These are phyloP conservation scores for Mesoclemmys tuberculata DNA, from an alignment of 2,113 vertebrate genomes.

Conservation along the genomic window DNA sequence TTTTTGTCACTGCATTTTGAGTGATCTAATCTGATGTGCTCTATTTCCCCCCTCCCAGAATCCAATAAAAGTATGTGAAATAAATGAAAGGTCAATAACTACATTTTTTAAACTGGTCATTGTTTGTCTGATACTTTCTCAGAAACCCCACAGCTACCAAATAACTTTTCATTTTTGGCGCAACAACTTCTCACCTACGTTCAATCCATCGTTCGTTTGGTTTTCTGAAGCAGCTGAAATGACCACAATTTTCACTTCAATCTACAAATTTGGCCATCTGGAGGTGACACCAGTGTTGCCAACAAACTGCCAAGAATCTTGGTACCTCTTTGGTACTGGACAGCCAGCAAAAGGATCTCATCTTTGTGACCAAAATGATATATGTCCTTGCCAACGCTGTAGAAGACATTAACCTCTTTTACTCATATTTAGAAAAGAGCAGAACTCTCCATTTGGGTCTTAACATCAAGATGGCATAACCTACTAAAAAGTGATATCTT, in stretches of 20 bases:
- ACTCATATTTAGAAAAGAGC: neutral
- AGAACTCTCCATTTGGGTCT: neutral
- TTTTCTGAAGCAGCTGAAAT: conserved; percentile 28
- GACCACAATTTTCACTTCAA: neutral
- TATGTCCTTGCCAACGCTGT: conserved; percentile 4
- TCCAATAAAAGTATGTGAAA: neutral
- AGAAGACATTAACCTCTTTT: neutral
- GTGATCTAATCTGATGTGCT: neutral
- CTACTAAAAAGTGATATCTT: neutral
- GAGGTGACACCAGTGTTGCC: neutral
- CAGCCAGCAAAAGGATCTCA: neutral
- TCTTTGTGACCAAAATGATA: neutral
- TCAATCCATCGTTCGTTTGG: neutral
- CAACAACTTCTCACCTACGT: neutral
- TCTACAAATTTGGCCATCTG: neutral
- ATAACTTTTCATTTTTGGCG: neutral
- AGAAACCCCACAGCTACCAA: neutral
- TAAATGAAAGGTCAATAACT: neutral
- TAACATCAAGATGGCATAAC: neutral
- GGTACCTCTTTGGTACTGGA: neutral
- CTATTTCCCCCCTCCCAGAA: neutral
- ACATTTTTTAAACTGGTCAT: neutral
- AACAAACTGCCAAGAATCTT: neutral
- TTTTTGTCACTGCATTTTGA: neutral
- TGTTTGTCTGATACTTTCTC: neutral